These are phyloP conservation scores for Lateolabrax maculatus DNA, from an alignment of 2,797 vertebrate species.

Conservation along the genomic window DNA sequence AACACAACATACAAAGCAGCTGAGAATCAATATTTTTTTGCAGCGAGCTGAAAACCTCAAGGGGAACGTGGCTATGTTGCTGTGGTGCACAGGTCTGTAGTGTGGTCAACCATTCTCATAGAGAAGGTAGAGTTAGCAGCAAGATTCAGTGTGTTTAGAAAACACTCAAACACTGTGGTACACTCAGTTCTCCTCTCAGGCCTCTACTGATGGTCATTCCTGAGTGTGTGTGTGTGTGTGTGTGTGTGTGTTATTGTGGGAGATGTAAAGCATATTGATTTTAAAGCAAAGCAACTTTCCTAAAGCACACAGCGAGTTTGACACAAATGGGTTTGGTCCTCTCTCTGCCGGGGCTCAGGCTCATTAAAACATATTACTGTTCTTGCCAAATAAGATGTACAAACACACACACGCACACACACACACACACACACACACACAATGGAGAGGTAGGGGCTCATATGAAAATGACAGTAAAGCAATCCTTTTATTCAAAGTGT, in stretches of 20 bases:
- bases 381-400: conserved; percentile 45
- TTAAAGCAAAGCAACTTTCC: conserved; percentile 36
- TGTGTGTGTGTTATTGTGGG: not conserved
- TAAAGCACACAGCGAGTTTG: conserved; percentile 43
- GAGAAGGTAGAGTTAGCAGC: not conserved
- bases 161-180: not conserved
- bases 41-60: conserved; percentile 26
- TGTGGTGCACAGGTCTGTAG: not conserved
- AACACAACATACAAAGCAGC: too few species aligned
- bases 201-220: not conserved
- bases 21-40: conserved; percentile 41
- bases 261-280: conserved; percentile 53
- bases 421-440: conserved; percentile 12
- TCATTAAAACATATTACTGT: conserved; percentile 66
- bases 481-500: conserved; percentile 21
- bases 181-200: not conserved
- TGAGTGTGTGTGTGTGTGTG: conserved; percentile 3
- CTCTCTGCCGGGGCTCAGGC: conserved; percentile 25
- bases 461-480: conserved; percentile 23
- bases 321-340: conserved; percentile 51
- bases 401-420: conserved; percentile 14
- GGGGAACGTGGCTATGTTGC: conserved; percentile 7
- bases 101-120: not conserved
- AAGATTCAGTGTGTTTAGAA: not conserved
- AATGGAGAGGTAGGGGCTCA: not conserved